These are phyloP conservation scores for Venustoraphidia nigricollis DNA, from an alignment of 2,888 invertebrate genomes.

Conservation along the genomic window DNA sequence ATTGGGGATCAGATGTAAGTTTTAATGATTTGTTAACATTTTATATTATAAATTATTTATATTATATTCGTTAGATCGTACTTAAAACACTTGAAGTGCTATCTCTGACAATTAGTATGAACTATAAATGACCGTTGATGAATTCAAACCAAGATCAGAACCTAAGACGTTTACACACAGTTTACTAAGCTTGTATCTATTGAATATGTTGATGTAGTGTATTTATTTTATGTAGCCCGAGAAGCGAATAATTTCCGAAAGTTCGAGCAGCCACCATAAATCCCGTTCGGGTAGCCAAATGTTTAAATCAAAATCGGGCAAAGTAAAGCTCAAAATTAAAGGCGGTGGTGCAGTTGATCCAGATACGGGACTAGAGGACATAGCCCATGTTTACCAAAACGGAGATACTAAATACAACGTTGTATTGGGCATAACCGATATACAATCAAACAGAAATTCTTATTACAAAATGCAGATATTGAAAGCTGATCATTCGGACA, in stretches of 20 bases:
- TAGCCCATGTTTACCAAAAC: constrained; percentile 60
- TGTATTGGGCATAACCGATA: constrained; percentile 72
- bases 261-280: constrained; percentile 17
- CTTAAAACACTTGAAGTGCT: too few species aligned
- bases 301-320: constrained; percentile 37
- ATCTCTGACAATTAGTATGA: too few species aligned
- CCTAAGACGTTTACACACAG: too few species aligned
- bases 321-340: constrained; percentile 55
- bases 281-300: constrained; percentile 22
- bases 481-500: constrained; percentile 47
- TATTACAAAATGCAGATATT: constrained; percentile 90
- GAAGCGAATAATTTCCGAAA: constrained; percentile 21
- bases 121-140: too few species aligned
- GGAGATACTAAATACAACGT: constrained; percentile 50
- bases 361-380: constrained; percentile 62
- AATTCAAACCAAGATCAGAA: too few species aligned
- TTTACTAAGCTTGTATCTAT: too few species aligned
- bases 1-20: constrained; percentile 74
- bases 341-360: constrained; percentile 86
- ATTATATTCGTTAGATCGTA: too few species aligned
- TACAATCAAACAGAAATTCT: constrained; percentile 77
- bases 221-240: constrained; percentile 19
- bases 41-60: too few species aligned
- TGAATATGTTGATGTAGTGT: not conserved
- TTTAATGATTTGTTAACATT: too few species aligned